These are phyloP conservation scores for Zygaena filipendulae DNA, from an alignment of 2,888 invertebrate genomes.

Conservation along the genomic window DNA sequence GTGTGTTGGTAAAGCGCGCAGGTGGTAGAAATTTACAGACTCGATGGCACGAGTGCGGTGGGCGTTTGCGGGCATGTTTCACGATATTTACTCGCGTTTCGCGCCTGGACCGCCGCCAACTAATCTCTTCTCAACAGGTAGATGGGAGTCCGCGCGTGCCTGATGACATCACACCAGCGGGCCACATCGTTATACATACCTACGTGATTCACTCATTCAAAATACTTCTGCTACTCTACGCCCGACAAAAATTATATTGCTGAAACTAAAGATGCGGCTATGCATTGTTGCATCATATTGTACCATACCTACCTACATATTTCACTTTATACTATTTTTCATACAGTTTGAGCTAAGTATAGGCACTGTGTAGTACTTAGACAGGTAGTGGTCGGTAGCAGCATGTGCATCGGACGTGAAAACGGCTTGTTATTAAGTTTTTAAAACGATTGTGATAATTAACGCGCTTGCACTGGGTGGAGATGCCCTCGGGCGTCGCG, in stretches of 20 bases:
- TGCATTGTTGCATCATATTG: too few relatives aligned
- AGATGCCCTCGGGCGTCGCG: constrained; percentile 36
- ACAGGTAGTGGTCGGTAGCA: too few relatives aligned
- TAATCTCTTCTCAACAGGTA: constrained; percentile 56
- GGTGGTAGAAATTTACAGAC: constrained; percentile 21
- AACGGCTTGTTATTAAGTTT: constrained; percentile 55
- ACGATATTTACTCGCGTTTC: constrained; percentile 34
- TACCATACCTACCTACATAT: too few relatives aligned
- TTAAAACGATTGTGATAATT: constrained; percentile 64
- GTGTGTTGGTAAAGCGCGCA: constrained; percentile 15
- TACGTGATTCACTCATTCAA: constrained; percentile 52
- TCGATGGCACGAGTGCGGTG: constrained; percentile 21
- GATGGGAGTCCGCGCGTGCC: constrained; percentile 35
- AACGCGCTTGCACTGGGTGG: constrained; percentile 41
- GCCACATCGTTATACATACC: too few relatives aligned
- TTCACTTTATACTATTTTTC: too few relatives aligned
- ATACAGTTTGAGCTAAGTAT: too few relatives aligned
- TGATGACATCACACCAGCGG: constrained; percentile 46
- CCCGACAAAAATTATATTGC: not conserved
- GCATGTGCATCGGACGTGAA: constrained; percentile 49
- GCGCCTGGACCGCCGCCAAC: constrained; percentile 47
- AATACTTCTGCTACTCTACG: too few relatives aligned
- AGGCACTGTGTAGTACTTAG: too few relatives aligned
- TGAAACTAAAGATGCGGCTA: too few relatives aligned
- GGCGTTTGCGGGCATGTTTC: constrained; percentile 20